Base-by-base conservation (phyloP, 2,888 invertebrate genomes). In the Phortica magna region DNA sequence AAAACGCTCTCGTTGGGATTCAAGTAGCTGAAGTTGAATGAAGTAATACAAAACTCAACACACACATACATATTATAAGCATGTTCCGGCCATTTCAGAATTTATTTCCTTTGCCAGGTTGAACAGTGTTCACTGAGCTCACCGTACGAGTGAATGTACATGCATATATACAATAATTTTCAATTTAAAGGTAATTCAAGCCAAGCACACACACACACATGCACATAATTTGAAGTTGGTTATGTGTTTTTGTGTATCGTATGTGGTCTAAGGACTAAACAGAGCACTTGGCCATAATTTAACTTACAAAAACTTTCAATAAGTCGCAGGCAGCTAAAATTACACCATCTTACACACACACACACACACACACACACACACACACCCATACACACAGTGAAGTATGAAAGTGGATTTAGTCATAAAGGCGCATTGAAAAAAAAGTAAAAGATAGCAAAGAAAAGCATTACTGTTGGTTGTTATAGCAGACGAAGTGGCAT, bases 271-370 rank as follows among this genome's bases (percentile, higher is more conserved):
- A 65, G 65, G 39, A 19, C 70, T 31, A 55, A 71, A 71, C 70
- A 53, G 12, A 55, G 53, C 70, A 42, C 55, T 71, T 85, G 83
- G 83, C 79, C 84, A 87, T 87, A 84, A 86, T 83, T 86, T 87
- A 85, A 85, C 84, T 87, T 85, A 83, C 87, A 87, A 86, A 85
- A 86, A 87, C 83, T 83, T 87, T 85, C 87, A 85, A 85, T 87
- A 85, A 85, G 82, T 81, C 82, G 77, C 75, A 81, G 79, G 78
- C 61, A 61, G 31, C 9, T 61, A 22, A 61, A 61, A 61, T 61
- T 61, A 22, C 22, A 59, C 12, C 68, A 10, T 22, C 67, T 59
- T 42, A 70, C 22, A 55, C 73, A 70, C 48, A 70, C 74, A 74
- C 74, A 73, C 71, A 48, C 65, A 65, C 42, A 71, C 68, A 80